A percentile compares a stretch with the other conserved stretches of the same genome.
phyloP scores from a whole-genome alignment of 2,888 invertebrate genomes.

The Opisthograptis luteolata region DNA sequence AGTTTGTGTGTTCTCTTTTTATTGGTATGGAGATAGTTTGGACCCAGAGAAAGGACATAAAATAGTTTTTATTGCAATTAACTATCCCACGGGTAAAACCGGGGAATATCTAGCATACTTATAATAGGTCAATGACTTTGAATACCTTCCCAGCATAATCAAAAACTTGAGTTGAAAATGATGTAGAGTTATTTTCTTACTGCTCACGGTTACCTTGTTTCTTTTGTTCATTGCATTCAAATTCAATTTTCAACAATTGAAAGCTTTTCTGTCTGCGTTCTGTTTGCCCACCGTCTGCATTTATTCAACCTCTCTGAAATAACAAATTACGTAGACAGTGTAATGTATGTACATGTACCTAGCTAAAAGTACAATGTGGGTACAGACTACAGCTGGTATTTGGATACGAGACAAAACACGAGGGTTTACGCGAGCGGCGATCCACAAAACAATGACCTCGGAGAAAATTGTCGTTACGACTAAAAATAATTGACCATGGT shows the following conservation, averaged over 20 bases:
- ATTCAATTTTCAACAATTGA: neutral
- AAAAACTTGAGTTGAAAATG: no score
- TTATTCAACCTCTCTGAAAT: constrained; percentile 29
- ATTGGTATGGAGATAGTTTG: no score
- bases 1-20: no score
- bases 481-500: constrained; percentile 53
- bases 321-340: constrained; percentile 41
- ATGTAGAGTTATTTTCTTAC: no score
- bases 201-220: neutral
- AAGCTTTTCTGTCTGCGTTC: neutral
- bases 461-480: constrained; percentile 44
- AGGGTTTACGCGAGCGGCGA: constrained; percentile 32
- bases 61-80: no score
- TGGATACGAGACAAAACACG: constrained; percentile 9
- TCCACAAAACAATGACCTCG: constrained; percentile 53
- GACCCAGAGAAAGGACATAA: no score
- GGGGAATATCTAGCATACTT: no score
- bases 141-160: neutral
- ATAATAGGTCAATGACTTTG: no score
- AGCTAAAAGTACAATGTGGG: neutral
- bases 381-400: no score
- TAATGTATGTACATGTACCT: constrained; percentile 7
- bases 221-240: neutral
- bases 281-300: constrained; percentile 25
- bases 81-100: no score